Conservation (phyloP, 2,113 vertebrate genomes). For the Aptenodytes patagonicus region DNA sequence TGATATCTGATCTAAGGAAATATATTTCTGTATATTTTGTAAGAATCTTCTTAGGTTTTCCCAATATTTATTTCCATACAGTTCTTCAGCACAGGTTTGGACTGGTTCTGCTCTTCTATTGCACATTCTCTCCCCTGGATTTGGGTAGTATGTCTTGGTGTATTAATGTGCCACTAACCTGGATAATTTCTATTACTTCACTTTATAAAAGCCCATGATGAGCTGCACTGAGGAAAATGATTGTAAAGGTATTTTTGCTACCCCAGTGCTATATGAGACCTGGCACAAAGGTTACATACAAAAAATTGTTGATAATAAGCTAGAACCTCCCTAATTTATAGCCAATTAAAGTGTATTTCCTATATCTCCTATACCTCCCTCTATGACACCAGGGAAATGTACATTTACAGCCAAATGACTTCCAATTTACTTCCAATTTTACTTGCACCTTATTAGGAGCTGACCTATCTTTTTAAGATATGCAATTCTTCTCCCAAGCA, state of each 20-base stretch:
- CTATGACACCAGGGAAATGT: background rate
- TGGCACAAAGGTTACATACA: background rate
- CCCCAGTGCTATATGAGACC: background rate
- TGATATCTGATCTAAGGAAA: slow-evolving; percentile 9
- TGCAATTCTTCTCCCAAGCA: background rate
- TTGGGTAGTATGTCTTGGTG: background rate
- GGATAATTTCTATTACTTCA: background rate
- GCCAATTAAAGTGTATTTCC: background rate
- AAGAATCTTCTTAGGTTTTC: background rate
- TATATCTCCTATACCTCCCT: background rate
- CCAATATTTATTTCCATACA: background rate
- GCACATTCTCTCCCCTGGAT: background rate
- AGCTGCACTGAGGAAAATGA: background rate
- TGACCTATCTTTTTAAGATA: background rate
- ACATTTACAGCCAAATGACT: background rate
- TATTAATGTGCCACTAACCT: background rate
- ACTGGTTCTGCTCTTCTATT: background rate
- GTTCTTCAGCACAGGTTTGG: background rate
- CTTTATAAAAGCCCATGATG: background rate
- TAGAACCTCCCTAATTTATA: background rate
- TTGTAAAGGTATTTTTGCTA: background rate
- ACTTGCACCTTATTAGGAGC: background rate
- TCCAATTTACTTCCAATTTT: background rate
- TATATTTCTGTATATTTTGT: background rate
- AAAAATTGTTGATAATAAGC: background rate